Base-by-base conservation (phyloP, 2,888 invertebrate species). In the Chrysina gloriosa region DNA sequence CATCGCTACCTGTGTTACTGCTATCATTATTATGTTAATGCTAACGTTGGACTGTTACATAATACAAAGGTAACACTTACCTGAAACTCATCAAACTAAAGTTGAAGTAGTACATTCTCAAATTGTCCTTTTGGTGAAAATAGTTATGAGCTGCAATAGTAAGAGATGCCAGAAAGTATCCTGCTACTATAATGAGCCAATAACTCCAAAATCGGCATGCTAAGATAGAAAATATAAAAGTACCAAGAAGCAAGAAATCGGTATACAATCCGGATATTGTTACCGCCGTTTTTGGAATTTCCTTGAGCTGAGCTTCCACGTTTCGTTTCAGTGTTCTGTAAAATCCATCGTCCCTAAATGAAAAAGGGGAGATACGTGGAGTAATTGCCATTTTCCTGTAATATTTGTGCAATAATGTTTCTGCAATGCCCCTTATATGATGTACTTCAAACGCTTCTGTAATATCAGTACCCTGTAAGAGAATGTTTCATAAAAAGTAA, bases 401-500 rank as follows among this genome's bases (percentile, higher is more conserved):
- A 77, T 86, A 94, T 76, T 91, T 91, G 6, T 85, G 83, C 3
- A 93, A 80, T 64, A 91, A 76, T 72, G 85, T 85, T 75, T 87
- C 86, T 0, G 89, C 81, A 2, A 39, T 11, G 1, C 83, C 82
- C 2, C 86, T 85, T 42, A 93, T 77, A 79, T 94, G 93, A 79
- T 93, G 91, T 0, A 86, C 82, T 84, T 93, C 92, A 76, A 93
- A 94, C 3, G 90, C 89, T 83, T 94, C 93, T 0, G 93, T 93
- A 68, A 94, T 92, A 75, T 94, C 93, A 0, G 90, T 90, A 0
- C 92, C 93, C 86, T 90, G 86, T 47, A 73, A 72, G n/a, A n/a
- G n/a, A n/a, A n/a, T n/a, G n/a, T n/a, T n/a, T n/a, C n/a, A n/a
- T n/a, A n/a, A n/a, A n/a, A n/a, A n/a, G n/a, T n/a, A n/a, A n/a